Percentiles rank a stretch among this genome's conserved stretches.
These are phyloP conservation scores for Macroglossus sobrinus DNA, from an alignment of 2,113 vertebrate species.

Conservation along the genomic window DNA sequence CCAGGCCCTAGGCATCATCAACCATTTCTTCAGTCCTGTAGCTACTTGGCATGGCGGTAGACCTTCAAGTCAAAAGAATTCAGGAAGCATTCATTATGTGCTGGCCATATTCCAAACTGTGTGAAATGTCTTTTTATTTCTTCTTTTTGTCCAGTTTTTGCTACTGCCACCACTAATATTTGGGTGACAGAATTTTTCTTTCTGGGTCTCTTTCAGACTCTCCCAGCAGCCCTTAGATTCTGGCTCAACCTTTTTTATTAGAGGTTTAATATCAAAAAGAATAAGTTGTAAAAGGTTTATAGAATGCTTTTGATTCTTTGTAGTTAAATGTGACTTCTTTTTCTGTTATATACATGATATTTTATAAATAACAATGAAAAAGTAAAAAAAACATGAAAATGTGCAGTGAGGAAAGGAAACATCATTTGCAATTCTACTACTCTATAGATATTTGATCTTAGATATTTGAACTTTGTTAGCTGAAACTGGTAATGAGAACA, in stretches of 20 bases:
- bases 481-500: not conserved
- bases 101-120: not conserved
- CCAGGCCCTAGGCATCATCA: not conserved
- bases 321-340: not conserved
- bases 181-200: not conserved
- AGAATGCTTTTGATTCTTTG: not conserved
- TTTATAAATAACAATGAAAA: not conserved
- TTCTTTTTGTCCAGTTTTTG: not conserved
- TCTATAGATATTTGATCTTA: not conserved
- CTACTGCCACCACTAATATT: not conserved
- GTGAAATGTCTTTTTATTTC: not conserved
- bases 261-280: not conserved
- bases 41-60: not conserved
- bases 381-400: not conserved
- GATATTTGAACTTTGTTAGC: not conserved
- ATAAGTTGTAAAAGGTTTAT: not conserved
- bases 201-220: not conserved
- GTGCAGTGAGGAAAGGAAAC: not conserved
- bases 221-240: not conserved
- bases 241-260: not conserved
- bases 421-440: not conserved
- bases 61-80: not conserved
- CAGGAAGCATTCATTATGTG: not conserved
- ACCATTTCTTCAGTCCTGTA: not conserved
- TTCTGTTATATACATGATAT: not conserved